Evolutionary conservation across 2,113 vertebrate species (phyloP).

Genomic region (Tympanuchus pallidicinctus): DNA sequence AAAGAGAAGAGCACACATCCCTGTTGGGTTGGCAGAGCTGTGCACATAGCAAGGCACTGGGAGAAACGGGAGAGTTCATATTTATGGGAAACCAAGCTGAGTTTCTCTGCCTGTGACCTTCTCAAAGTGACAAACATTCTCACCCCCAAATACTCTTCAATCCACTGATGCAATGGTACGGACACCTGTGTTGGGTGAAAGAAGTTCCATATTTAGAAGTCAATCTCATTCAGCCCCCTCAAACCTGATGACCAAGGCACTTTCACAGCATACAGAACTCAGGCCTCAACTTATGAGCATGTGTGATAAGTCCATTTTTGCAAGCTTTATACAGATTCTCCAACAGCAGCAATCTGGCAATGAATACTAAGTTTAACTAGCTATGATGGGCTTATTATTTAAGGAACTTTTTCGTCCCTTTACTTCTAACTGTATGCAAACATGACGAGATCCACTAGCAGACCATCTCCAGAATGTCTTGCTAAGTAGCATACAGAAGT

Average conservation of each 20-base stretch:
- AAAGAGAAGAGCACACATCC: not conserved
- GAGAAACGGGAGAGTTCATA: rapidly evolving
- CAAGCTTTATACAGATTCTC: not conserved
- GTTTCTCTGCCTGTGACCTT: not conserved
- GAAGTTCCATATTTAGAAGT: rapidly evolving
- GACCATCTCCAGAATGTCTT: not conserved
- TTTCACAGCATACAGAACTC: not conserved
- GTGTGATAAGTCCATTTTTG: not conserved
- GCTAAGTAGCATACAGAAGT: not conserved
- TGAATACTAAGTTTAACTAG: not conserved
- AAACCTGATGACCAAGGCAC: not conserved
- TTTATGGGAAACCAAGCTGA: rapidly evolving
- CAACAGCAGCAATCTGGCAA: not conserved
- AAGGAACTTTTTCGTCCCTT: not conserved
- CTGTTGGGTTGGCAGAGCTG: rapidly evolving
- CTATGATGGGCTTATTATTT: not conserved
- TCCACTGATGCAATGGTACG: rapidly evolving
- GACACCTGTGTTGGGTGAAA: not conserved
- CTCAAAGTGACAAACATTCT: not conserved
- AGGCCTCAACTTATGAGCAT: rapidly evolving
- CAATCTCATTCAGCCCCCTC: not conserved
- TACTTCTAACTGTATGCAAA: not conserved
- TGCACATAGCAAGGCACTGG: not conserved
- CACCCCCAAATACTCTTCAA: not conserved
- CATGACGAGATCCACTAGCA: not conserved